Evolutionary conservation across 2,888 invertebrate species (phyloP), one percentile per base, ranked within the genome.

Genomic region (Lamproptera curius): DNA sequence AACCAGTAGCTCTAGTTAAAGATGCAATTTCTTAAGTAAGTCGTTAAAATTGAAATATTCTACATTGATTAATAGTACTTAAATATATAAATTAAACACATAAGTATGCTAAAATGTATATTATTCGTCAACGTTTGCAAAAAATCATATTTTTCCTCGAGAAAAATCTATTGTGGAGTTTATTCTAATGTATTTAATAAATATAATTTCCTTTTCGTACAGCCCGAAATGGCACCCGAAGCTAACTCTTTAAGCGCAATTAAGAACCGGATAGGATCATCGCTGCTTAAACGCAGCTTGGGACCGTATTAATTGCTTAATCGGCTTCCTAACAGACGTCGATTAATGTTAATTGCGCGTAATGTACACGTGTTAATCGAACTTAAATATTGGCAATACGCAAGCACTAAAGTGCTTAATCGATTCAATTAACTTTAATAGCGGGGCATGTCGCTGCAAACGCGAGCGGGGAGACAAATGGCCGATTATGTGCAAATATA

Each of bases 371-470:
- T 36, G 16, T 43, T 36, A 36, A 43, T 36, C 16, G 36, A 35
- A 36, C n/a, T 23, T 43, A 36, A 35, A 37, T 43, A 43, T 43
- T 36, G 36, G 15, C 16, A 40, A 16, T 40, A 28, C 31, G 20
- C 1, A 40, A 28, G 13, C 15, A 31, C 15, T 42, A 28, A 47
- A 42, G 40, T 16, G 31, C n/a, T 42, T 42, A 42, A 47, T 42
- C 17, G 17, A 37, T 42, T 47, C 46, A 47, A 47, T 47, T 47
- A 47, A 47, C 37, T 31, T 47, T 37, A 37, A 41, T 41, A 46
- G 42, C 14, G n/a, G 35, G 16, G 16, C 8, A 16, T 2, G 10
- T 13, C 16, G 26, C 17, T 34, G 13, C 10, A 28, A 28, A 16
- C 31, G 16, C 46, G 13, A 34, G 40, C 2, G 33, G 15, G 6